A percentile compares a stretch with the other conserved stretches of the same genome.
These are phyloP conservation scores for Hippocampus kuda DNA, from an alignment of 2,797 vertebrate genomes.

Conservation along the genomic window DNA sequence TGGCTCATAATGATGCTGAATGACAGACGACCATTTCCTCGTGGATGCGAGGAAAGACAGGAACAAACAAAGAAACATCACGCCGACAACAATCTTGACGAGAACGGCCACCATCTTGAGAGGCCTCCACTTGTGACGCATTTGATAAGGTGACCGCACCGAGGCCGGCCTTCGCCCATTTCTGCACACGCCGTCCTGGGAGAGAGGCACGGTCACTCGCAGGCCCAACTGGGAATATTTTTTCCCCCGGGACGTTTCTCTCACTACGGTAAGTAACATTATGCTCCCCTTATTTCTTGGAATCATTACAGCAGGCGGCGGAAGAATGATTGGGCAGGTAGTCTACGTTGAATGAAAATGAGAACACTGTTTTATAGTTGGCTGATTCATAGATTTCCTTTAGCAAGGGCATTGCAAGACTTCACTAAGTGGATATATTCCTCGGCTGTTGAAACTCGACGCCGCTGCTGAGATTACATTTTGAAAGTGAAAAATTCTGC, in stretches of 20 bases:
- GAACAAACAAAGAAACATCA: constrained; percentile 56
- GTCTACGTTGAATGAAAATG: not conserved
- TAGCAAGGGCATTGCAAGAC: not conserved
- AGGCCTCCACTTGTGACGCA: constrained; percentile 44
- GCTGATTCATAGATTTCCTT: not conserved
- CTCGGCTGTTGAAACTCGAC: not conserved
- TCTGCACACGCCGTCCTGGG: constrained; percentile 17
- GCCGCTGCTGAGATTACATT: not conserved
- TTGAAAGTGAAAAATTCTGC: not conserved
- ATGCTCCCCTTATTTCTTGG: not conserved
- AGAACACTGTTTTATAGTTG: not conserved
- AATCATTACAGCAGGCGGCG: not conserved
- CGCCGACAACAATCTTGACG: constrained; percentile 21
- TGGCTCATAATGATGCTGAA: constrained; percentile 71
- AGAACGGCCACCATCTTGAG: constrained; percentile 36
- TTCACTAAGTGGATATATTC: not conserved
- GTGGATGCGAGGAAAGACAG: constrained; percentile 52
- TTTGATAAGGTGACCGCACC: constrained; percentile 31
- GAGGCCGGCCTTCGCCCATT: constrained; percentile 25
- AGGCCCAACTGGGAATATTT: not conserved
- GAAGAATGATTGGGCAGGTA: not conserved
- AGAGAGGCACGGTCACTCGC: constrained; percentile 5
- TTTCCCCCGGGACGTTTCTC: not conserved
- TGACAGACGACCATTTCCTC: constrained; percentile 71
- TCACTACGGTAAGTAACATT: not conserved